These are phyloP conservation scores for Oxyura jamaicensis DNA, from an alignment of 2,113 vertebrate genomes.

Conservation along the genomic window DNA sequence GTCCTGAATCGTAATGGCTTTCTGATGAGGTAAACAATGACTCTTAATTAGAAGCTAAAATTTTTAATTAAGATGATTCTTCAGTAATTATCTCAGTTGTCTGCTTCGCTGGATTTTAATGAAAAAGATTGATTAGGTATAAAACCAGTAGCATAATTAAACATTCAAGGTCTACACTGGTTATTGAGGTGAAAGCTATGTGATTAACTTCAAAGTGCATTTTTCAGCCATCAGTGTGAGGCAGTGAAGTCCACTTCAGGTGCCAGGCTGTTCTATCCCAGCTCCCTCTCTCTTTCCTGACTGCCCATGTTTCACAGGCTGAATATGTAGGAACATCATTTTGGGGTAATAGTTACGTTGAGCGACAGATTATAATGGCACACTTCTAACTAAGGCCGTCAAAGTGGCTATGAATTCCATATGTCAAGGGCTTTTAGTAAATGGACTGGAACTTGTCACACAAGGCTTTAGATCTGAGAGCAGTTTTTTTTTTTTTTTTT, in stretches of 20 bases:
- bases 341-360: constrained; percentile 6
- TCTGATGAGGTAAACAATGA: constrained; percentile 92
- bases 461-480: constrained; percentile 1
- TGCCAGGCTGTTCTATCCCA: neutral
- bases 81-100: constrained; percentile 90
- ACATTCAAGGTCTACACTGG: constrained; percentile 74
- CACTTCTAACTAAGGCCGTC: neutral
- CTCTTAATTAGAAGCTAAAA: constrained; percentile 89
- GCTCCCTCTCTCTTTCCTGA: neutral
- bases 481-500: neutral
- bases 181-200: constrained; percentile 77
- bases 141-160: constrained; percentile 86
- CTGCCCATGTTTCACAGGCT: neutral
- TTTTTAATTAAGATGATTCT: constrained; percentile 95
- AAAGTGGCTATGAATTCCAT: neutral
- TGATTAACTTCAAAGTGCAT: constrained; percentile 76
- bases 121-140: constrained; percentile 89
- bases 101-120: constrained; percentile 87
- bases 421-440: neutral
- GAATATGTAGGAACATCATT: neutral
- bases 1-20: constrained; percentile 84
- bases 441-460: constrained; percentile 42
- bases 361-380: neutral
- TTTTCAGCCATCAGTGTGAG: constrained; percentile 63
- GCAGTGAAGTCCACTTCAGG: neutral